Evolutionary conservation across 2,888 invertebrate species (phyloP).

Genomic region (Clanis bilineata): DNA sequence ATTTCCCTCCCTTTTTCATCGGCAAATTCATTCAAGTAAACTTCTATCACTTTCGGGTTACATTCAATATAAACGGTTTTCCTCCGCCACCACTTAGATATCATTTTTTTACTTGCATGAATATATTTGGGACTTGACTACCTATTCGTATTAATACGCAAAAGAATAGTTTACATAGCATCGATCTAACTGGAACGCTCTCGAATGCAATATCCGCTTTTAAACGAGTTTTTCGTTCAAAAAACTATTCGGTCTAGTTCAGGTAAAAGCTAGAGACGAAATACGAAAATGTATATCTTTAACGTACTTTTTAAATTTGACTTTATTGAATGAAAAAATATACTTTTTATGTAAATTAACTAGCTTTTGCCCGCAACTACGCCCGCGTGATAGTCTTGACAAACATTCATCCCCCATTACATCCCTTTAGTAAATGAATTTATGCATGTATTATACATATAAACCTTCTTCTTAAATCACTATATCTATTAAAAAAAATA

Average conservation of each 20-base stretch:
- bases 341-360: conserved; percentile 3
- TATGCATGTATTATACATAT: too few relatives aligned
- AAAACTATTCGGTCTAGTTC: conserved; percentile 74
- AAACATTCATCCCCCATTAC: too few relatives aligned
- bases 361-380: too few relatives aligned
- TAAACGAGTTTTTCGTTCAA: conserved; percentile 79
- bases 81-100: background rate
- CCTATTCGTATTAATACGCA: conserved; percentile 39
- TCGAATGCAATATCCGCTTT: conserved; percentile 80
- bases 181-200: conserved; percentile 69
- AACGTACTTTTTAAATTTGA: conserved; percentile 19
- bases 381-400: too few relatives aligned
- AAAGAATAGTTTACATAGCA: conserved; percentile 67
- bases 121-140: background rate
- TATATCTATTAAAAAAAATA: too few relatives aligned
- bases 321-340: conserved; percentile 20
- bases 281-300: conserved; percentile 30
- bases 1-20: too few relatives aligned
- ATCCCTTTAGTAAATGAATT: too few relatives aligned
- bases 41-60: too few relatives aligned
- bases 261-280: conserved; percentile 49
- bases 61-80: background rate
- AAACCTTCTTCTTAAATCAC: too few relatives aligned
- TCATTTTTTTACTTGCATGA: background rate
- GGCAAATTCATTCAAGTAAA: too few relatives aligned